Conservation (phyloP, 2,797 vertebrate genomes). For the Chelon auratus region DNA sequence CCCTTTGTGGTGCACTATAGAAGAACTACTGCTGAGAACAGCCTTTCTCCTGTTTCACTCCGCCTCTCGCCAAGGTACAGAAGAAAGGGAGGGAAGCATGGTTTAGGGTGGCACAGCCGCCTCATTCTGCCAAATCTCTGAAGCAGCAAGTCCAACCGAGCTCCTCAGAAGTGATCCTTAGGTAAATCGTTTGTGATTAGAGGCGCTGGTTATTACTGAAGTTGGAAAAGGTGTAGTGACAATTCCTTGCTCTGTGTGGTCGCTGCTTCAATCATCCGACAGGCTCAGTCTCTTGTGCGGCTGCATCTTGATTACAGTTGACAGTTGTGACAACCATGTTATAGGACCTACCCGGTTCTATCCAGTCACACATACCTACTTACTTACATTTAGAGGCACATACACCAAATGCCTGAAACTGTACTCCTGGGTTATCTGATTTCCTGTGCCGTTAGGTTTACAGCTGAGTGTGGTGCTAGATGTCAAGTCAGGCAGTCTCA, state of each 20-base stretch:
- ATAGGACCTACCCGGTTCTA: slow-evolving; percentile 35
- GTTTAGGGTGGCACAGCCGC: slow-evolving; percentile 62
- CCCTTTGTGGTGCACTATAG: slow-evolving; percentile 73
- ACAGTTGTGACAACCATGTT: slow-evolving; percentile 32
- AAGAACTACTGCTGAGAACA: slow-evolving; percentile 72
- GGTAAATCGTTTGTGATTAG: slow-evolving; percentile 56
- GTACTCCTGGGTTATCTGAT: slow-evolving; percentile 66
- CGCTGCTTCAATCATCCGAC: slow-evolving; percentile 64
- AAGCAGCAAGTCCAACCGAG: slow-evolving; percentile 77
- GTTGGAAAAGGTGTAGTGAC: slow-evolving; percentile 61
- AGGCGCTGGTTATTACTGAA: slow-evolving; percentile 58
- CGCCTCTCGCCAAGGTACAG: slow-evolving; percentile 69
- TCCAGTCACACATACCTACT: slow-evolving; percentile 1
- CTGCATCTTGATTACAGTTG: slow-evolving; percentile 64
- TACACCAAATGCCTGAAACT: slow-evolving; percentile 44
- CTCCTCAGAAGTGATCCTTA: slow-evolving; percentile 55
- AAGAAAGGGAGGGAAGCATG: slow-evolving; percentile 51
- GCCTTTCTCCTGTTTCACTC: slow-evolving; percentile 79
- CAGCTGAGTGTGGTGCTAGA: slow-evolving; percentile 51
- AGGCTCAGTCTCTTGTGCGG: slow-evolving; percentile 59
- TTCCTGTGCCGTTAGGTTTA: slow-evolving; percentile 54
- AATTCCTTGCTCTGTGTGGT: slow-evolving; percentile 61
- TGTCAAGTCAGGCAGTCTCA: slow-evolving; percentile 65
- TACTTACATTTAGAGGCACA: slow-evolving; percentile 16
- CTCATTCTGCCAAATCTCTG: slow-evolving; percentile 63